phyloP scores from a whole-genome alignment of 2,888 invertebrate genomes.

The Electrophaes corylata region DNA sequence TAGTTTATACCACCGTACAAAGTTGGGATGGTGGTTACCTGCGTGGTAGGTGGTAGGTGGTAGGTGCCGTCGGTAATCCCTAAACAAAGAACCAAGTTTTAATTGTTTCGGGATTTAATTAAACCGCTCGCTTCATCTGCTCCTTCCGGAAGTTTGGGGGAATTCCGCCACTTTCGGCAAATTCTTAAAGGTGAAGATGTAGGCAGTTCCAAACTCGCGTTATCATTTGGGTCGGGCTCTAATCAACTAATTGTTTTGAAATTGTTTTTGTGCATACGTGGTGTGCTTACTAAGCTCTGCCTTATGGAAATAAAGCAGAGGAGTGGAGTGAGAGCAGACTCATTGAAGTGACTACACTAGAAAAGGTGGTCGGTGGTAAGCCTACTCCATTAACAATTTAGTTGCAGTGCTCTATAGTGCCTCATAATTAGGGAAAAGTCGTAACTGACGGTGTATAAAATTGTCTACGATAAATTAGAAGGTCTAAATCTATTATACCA shows the following conservation, averaged over 20 bases:
- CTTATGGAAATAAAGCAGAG: neutral
- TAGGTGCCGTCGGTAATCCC: slow-evolving; percentile 20
- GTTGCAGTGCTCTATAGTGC: no score
- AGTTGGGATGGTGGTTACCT: neutral
- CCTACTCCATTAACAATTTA: no score
- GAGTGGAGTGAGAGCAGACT: no score
- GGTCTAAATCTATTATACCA: no score
- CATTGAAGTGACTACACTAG: no score
- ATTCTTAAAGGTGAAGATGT: slow-evolving; percentile 30
- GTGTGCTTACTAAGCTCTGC: neutral
- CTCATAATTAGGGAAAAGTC: no score
- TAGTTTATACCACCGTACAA: no score
- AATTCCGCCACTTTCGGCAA: slow-evolving; percentile 19
- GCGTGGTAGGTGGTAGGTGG: neutral
- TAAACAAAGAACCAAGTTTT: slow-evolving; percentile 40
- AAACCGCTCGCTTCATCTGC: slow-evolving; percentile 38
- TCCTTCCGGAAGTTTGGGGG: slow-evolving; percentile 19
- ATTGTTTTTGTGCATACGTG: slow-evolving; percentile 10
- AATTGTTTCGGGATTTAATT: slow-evolving; percentile 43
- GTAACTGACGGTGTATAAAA: no score
- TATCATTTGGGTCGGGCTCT: slow-evolving; percentile 25
- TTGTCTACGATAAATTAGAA: no score
- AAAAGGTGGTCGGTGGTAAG: no score
- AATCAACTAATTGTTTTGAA: slow-evolving; percentile 23
- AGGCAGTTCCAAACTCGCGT: slow-evolving; percentile 28